Base-by-base conservation (phyloP, 2,888 invertebrate genomes). In the Chrysina gloriosa region DNA sequence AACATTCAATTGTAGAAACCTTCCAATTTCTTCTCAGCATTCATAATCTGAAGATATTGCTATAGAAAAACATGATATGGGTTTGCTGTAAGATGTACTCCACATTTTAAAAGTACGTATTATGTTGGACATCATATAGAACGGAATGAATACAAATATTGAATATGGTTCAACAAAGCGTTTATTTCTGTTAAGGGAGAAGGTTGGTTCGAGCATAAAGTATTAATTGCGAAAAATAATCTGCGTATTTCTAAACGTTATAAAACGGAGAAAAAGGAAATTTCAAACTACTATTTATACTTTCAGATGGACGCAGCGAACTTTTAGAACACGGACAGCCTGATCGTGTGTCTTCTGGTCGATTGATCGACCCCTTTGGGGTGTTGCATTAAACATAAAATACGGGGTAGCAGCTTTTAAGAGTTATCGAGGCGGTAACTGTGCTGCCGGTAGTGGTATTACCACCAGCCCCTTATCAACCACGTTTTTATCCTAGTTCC, bases 381-480 rank as follows among this genome's bases (percentile, higher is more conserved):
- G 77, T 78, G 76, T 78, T 81, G 81, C 81, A 81, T 81, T 81
- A 81, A 79, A 82, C 81, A 82, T 80, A 80, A 81, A 81, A 80
- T 79, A 79, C 77, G 78, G 25, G 78, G 74, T 75, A 77, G 74
- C 72, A 72, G 79, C 80, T 81, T 81, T 81, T 77, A 77, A 76
- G 76, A 78, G 76, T 78, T 77, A 80, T 76, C 77, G 77, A 79
- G 77, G 80, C 80, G 81, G 77, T 77, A 81, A 79, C 73, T 77
- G 48, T 27, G 34, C 25, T n/a, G 16, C 42, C 34, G 29, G 34
- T 23, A n/a, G 25, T 11, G 11, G 36, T 39, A 39, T 58, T 74
- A 58, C 58, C 39, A 58, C 23, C 39, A 27, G n/a, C 39, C 58
- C 58, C 58, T 58, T 58, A 58, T 58, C 58, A 58, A 23, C 16